Evolutionary conservation across 1,140 invertebrate species (phyloP), one percentile per base, ranked within the genome.

Genomic region (Stegodyphus dumicola): DNA sequence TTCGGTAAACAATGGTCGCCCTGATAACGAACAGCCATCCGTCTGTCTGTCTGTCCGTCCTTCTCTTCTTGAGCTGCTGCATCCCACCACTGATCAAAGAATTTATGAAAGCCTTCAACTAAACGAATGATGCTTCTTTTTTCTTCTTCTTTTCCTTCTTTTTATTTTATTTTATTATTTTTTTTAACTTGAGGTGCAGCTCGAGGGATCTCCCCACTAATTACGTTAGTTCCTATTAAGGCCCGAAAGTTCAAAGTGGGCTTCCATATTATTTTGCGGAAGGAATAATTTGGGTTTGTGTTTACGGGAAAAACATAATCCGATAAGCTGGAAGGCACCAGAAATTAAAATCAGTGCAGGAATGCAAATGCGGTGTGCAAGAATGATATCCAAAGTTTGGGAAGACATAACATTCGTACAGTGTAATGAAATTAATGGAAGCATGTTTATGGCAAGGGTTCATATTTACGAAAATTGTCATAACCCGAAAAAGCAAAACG

Each of bases 71-170:
- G 7, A 7, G 11, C 65, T 17, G 65, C 11, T 7, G 11, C 65
- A 7, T 9, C 7, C n/a, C n/a, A 10, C 64, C 51, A 60, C 73
- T 85, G 81, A 85, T 85, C 81, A 85, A 85, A 85, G 81, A 77
- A 85, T 85, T 85, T 85, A 85, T 85, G 81, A 85, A 85, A 85
- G 81, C 60, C 81, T 85, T 85, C 81, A 85, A 85, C 73, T 85
- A 75, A 83, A 75, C 71, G 81, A 85, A 85, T 85, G 81, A 79
- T 79, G 77, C 81, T 56, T 54, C 48, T 66, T 10, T 66, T 77
- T 77, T 79, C 51, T 67, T 33, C 66, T n/a, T 49, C 71, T 80
- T 66, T 80, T 80, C 67, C 48, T 60, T 51, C 33, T 71, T 60
- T 67, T 79, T 75, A 66, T 67, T 77, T 77, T 11, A 85, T 70